phyloP scores from a whole-genome alignment of 2,888 invertebrate genomes.

The Trachelus stipa region DNA sequence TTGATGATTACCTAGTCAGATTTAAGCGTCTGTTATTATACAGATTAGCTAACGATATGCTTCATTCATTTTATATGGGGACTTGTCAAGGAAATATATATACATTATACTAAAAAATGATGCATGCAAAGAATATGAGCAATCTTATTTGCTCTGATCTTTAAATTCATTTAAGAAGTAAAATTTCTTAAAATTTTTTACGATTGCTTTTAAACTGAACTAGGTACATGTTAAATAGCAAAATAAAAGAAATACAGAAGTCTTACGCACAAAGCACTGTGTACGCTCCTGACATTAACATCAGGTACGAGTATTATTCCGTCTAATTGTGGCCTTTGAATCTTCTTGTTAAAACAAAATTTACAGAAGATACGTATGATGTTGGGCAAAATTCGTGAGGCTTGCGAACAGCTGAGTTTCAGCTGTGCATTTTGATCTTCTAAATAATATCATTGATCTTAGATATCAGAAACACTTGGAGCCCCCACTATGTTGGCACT shows the following conservation, averaged over 20 bases:
- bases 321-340: not conserved
- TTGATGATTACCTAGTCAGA: not conserved
- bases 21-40: not conserved
- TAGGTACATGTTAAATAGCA: not conserved
- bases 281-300: not conserved
- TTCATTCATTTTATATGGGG: not conserved
- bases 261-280: not conserved
- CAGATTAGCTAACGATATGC: not conserved
- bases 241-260: not conserved
- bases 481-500: not conserved
- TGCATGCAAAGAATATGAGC: not conserved
- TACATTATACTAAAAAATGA: not conserved
- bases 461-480: not conserved
- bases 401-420: not conserved
- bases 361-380: not conserved
- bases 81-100: not conserved
- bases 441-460: not conserved
- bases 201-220: not conserved
- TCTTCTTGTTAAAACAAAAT: not conserved
- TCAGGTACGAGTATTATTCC: not conserved
- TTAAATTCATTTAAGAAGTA: not conserved
- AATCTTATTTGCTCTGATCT: not conserved
- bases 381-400: not conserved
- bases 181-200: not conserved
- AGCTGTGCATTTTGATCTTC: not conserved